A percentile compares a stretch with the other conserved stretches of the same genome.
Conservation (phyloP, 1,140 invertebrate genomes). For the Chelonus insularis region DNA sequence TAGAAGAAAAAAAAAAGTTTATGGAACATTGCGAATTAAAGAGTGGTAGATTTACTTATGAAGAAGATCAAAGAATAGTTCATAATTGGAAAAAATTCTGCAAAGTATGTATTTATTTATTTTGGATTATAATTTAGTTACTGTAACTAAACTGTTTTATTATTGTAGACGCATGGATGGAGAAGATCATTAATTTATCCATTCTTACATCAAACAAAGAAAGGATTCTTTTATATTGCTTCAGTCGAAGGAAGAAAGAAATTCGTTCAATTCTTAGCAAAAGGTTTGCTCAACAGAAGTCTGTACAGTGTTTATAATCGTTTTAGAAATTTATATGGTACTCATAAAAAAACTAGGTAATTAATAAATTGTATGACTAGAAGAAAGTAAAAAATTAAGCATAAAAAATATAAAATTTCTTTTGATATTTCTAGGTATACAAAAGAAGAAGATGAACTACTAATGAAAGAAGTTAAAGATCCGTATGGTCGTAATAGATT, state of each 20-base stretch:
- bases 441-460: neutral
- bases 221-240: conserved; percentile 26
- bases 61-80: conserved; percentile 40
- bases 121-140: too few species aligned
- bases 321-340: conserved; percentile 39
- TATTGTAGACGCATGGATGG: conserved; percentile 43
- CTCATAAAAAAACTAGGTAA: conserved; percentile 38
- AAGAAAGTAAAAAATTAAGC: neutral
- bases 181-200: conserved; percentile 25
- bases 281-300: conserved; percentile 41
- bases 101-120: conserved; percentile 36
- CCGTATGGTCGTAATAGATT: too few species aligned
- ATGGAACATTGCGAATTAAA: conserved; percentile 29
- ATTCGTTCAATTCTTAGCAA: conserved; percentile 47
- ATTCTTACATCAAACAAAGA: conserved; percentile 36
- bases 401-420: too few species aligned
- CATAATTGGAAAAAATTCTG: conserved; percentile 49
- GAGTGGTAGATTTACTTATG: conserved; percentile 31
- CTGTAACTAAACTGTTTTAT: too few species aligned
- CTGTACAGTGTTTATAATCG: conserved; percentile 47
- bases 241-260: conserved; percentile 33
- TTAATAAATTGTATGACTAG: neutral
- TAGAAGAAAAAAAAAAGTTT: conserved; percentile 34
- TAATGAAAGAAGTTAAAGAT: neutral
- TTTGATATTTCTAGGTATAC: neutral